A percentile compares a stretch with the other conserved stretches of the same genome.
Conservation (phyloP, 2,113 vertebrate genomes). For the Mola mola region DNA sequence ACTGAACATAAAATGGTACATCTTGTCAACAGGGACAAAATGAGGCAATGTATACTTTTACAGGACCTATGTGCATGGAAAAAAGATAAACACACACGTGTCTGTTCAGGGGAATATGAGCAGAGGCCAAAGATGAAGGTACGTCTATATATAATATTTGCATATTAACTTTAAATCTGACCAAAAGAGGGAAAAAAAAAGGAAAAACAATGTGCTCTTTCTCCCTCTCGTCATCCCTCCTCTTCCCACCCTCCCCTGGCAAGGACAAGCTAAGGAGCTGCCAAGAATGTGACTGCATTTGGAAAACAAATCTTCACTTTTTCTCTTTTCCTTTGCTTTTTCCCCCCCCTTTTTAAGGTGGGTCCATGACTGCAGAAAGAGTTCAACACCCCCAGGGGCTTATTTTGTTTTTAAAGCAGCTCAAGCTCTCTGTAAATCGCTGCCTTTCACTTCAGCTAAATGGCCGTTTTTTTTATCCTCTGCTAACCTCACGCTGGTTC, state of each 20-base stretch:
- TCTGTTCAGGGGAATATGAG: neutral
- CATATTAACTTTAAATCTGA: conserved; percentile 39
- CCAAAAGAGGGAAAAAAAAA: neutral
- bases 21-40: conserved; percentile 8
- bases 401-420: neutral
- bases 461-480: neutral
- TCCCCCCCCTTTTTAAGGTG: conserved; percentile 45
- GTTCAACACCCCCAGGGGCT: neutral
- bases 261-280: conserved; percentile 57
- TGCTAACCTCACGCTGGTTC: neutral
- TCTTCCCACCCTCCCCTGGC: conserved; percentile 71
- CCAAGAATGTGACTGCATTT: conserved; percentile 77
- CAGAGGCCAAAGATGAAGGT: conserved; percentile 41
- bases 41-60: conserved; percentile 23
- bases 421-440: neutral
- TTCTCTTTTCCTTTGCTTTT: conserved; percentile 28
- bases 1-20: conserved; percentile 12
- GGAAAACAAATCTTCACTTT: conserved; percentile 74
- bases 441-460: neutral
- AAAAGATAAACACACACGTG: neutral
- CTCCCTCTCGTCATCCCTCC: conserved; percentile 50
- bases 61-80: neutral
- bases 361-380: neutral
- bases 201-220: conserved; percentile 42
- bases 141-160: conserved; percentile 41